Evolutionary conservation across 1,140 invertebrate species (phyloP).

Genomic region (Rhagoletis pomonella): DNA sequence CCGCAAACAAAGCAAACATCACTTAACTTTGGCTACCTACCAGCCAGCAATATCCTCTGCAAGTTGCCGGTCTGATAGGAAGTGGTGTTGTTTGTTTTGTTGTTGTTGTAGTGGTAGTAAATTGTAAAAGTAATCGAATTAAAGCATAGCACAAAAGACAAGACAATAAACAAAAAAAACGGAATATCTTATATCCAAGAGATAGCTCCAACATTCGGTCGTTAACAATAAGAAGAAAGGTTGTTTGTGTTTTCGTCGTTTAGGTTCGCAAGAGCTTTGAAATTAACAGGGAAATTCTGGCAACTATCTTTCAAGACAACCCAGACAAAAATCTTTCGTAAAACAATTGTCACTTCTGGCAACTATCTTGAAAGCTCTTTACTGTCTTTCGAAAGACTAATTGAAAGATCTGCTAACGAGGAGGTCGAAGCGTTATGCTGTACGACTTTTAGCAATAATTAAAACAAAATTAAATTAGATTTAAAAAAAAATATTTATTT

Average conservation of each 20-base stretch:
- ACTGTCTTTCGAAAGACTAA: no score
- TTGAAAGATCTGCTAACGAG: no score
- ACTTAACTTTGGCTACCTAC: constrained; percentile 14
- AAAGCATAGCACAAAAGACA: background rate
- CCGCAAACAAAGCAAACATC: constrained; percentile 12
- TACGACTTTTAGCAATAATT: no score
- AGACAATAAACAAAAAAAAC: background rate
- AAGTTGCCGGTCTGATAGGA: background rate
- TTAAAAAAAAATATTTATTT: no score
- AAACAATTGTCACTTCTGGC: no score
- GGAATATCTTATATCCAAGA: background rate
- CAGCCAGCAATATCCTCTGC: background rate
- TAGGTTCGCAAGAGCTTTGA: no score
- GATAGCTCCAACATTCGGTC: background rate
- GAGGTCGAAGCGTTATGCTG: no score
- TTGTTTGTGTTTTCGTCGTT: background rate
- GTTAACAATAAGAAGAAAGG: background rate
- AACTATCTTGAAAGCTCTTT: no score
- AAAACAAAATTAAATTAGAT: no score
- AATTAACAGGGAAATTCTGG: no score
- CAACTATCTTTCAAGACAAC: no score
- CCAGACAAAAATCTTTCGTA: no score
- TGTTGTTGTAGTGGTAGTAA: constrained; percentile 18
- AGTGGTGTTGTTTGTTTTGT: background rate
- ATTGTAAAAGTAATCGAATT: constrained; percentile 24